Percentiles rank a stretch among this genome's conserved stretches.
Conservation (phyloP, 2,113 vertebrate species). For the Lipotes vexillifer region DNA sequence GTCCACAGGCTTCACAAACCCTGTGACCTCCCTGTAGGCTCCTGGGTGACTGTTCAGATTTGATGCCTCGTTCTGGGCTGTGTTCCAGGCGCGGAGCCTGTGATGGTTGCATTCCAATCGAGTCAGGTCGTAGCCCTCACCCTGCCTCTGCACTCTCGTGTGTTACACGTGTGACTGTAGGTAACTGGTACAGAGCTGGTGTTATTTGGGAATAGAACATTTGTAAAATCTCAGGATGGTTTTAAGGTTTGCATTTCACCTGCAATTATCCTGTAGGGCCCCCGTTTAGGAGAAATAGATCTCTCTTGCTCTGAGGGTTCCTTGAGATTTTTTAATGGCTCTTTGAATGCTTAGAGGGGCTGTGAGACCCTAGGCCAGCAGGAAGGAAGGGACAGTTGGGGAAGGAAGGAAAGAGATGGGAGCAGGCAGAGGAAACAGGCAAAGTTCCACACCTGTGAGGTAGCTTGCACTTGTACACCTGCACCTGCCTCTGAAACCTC, state of each 20-base stretch:
- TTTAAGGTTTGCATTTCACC: background rate
- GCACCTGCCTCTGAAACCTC: background rate
- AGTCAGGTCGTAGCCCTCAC: background rate
- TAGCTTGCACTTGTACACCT: rapidly evolving
- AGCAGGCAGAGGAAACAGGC: background rate
- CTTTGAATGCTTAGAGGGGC: background rate
- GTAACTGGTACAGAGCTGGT: too few relatives aligned
- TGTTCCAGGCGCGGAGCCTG: background rate
- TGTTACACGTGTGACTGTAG: background rate
- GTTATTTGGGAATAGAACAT: background rate
- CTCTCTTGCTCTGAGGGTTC: background rate
- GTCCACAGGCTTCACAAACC: rapidly evolving
- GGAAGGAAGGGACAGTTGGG: background rate
- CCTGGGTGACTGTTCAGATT: background rate
- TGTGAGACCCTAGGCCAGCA: background rate
- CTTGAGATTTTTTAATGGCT: background rate
- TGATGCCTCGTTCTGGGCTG: background rate
- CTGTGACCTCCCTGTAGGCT: background rate
- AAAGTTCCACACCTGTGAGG: background rate
- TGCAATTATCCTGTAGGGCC: background rate
- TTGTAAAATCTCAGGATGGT: background rate
- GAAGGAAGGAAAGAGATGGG: background rate
- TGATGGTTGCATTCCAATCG: background rate
- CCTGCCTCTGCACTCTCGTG: rapidly evolving
- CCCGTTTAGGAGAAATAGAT: background rate